Base-by-base conservation (phyloP, 2,797 vertebrate species). In the Chelon labrosus region DNA sequence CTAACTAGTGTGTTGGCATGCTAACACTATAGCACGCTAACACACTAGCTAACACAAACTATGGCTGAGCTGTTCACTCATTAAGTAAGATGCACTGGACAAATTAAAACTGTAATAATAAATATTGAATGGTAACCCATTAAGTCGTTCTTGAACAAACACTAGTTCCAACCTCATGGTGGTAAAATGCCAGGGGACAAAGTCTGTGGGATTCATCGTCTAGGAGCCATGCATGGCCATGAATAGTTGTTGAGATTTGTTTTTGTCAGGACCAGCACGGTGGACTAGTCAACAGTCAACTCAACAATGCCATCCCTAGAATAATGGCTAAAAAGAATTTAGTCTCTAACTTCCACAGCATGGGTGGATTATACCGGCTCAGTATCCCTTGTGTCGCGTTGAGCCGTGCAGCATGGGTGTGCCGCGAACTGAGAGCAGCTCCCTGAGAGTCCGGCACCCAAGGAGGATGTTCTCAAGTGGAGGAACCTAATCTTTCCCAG, bases 401-500 rank as follows among this genome's bases (percentile, higher is more conserved):
- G 56, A 38, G 75, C 19, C 14, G 35, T 50, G 72, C 60, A 79
- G 71, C 76, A 80, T 92, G 89, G 88, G 84, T 85, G 78, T 78
- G 80, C 85, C 84, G 72, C 50, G 81, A 89, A 90, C 88, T 88
- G 87, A 89, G 90, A 94, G 92, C 88, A 79, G 73, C 81, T 49
- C 79, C 88, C 83, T 78, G 76, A 88, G 82, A 90, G 82, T 83
- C 82, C 64, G 84, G 88, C 88, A 88, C 72, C 80, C 82, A 89
- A 85, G 77, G 85, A 90, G 88, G 94, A 95, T 93, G 94, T 93
- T 94, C 93, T 94, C 90, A 91, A 92, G 93, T 93, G 79, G 85
- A 93, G 92, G 91, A 95, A 95, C 93, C 93, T 95, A 95, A 95
- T 95, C 93, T 95, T 91, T 95, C 93, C 94, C 93, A 94, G 93